Evolutionary conservation across 1,140 invertebrate species (phyloP), one percentile per base, ranked within the genome.

Genomic region (Geopemphigus sp.): DNA sequence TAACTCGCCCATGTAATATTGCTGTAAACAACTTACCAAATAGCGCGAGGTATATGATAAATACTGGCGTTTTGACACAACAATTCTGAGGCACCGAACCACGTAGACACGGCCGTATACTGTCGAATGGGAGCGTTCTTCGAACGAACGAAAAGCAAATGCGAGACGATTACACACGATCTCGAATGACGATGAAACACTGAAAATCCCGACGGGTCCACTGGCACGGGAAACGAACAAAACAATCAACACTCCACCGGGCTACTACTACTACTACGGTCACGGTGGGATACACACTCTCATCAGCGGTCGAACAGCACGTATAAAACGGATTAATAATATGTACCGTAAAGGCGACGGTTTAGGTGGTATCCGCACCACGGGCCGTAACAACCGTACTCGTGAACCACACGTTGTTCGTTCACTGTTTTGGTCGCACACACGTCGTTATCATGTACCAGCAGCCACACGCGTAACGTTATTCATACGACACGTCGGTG

Each of bases 31-130:
- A 54, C 8, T 47, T 47, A 72, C 68, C 47, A 47, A 54, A 72
- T 54, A 47, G 17, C 1, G 5, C 12, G 3, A 19, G 17, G 12
- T 15, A 72, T 24, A 15, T 5, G 15, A 61, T 24, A 22, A 29
- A 47, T 8, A n/a, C 24, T 54, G 68, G 17, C 68, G 50, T 54
- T 54, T 72, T 72, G 50, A 24, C 26, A 47, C 68, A 22, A 72
- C 68, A 17, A 54, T 3, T 29, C 4, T 29, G 24, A 72, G 24
- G 68, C 68, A 72, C 47, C 24, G 24, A 72, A 72, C 24, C 68
- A 72, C 54, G 68, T 53, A 72, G 68, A 54, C 64, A 22, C 66
- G 32, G 22, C 17, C 68, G 17, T 19, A 70, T 5, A 12, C 5
- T 45, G 39, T 45, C 39, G 39, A 45, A 5, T 45, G 39, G 39